Evolutionary conservation across 2,797 vertebrate species (phyloP), one percentile per base, ranked within the genome.

Genomic region (Xerus rutilus): DNA sequence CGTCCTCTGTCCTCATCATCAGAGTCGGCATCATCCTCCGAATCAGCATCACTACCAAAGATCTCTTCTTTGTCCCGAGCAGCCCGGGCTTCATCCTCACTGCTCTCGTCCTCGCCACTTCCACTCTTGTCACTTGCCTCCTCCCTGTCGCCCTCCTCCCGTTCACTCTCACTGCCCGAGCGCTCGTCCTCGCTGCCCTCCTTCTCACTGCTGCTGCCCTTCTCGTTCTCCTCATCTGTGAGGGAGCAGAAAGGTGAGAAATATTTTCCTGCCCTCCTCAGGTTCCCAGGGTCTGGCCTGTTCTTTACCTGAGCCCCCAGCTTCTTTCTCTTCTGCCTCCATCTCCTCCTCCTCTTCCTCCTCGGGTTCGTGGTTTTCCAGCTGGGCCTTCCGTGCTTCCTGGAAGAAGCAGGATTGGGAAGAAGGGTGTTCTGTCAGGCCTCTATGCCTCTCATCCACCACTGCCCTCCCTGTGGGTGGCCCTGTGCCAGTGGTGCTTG

Each of bases 351-450:
- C 99, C 59, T 99, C 99, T 59, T 99, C 99, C 47, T 99, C 99
- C 94, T 99, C 99, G 0, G 99, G 99, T 97, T 99, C 99, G 5
- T 99, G 99, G 98, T 99, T 99, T 99, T 99, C 99, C 98, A 99
- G 98, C 98, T 99, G 99, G 79, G 99, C 99, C 97, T 99, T 99
- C 70, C 99, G 99, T 5, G 99, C 99, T 64, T 99, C 99, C 99
- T 99, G 92, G 14, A 25, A 92, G 32, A 67, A 70, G 72, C 20
- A 87, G 21, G 35, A 89, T 13, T 95, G 47, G 3, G 11, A 49
- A 18, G 57, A 17, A 35, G 14, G 5, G 25, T 43, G 67, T 74
- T 85, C 15, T 49, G 7, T 77, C 39, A 21, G 47, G 20, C 45
- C 54, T 28, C 45, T 89, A 20, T 77, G 10, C 45, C 72, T 20